phyloP scores from a whole-genome alignment of 2,113 vertebrate species.

The Tachycineta bicolor region DNA sequence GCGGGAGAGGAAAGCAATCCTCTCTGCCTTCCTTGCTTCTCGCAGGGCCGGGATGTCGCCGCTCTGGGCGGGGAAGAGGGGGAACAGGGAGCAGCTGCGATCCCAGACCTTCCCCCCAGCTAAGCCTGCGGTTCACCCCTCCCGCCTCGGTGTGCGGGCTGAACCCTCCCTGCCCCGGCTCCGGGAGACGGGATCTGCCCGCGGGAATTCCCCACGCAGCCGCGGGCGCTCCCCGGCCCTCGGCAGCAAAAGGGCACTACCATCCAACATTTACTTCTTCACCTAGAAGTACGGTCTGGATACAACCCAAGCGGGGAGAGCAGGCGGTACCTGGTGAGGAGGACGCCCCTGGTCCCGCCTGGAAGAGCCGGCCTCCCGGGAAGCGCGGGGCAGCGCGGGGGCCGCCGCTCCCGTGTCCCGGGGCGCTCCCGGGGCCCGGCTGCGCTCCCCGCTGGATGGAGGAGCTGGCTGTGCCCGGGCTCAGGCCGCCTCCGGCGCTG shows the following conservation, averaged over 20 bases:
- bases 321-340: conserved; percentile 25
- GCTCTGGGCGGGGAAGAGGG: fast-evolving
- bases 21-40: fast-evolving
- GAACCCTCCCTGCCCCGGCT: not conserved
- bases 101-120: fast-evolving
- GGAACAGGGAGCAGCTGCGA: not conserved
- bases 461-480: not conserved
- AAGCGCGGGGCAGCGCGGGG: not conserved
- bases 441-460: not conserved
- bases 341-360: not conserved
- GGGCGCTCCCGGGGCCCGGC: not conserved
- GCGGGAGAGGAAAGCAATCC: not conserved
- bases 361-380: not conserved
- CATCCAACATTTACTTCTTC: not conserved
- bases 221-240: not conserved
- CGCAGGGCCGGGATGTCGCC: fast-evolving
- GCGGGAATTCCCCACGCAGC: not conserved
- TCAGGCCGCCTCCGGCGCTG: not conserved
- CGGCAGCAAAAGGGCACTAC: not conserved
- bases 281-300: not conserved
- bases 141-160: not conserved
- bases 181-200: not conserved
- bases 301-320: not conserved
- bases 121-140: not conserved
- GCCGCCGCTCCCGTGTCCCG: not conserved